phyloP scores from a whole-genome alignment of 1,140 invertebrate genomes.

The Parapsyche elsis region DNA sequence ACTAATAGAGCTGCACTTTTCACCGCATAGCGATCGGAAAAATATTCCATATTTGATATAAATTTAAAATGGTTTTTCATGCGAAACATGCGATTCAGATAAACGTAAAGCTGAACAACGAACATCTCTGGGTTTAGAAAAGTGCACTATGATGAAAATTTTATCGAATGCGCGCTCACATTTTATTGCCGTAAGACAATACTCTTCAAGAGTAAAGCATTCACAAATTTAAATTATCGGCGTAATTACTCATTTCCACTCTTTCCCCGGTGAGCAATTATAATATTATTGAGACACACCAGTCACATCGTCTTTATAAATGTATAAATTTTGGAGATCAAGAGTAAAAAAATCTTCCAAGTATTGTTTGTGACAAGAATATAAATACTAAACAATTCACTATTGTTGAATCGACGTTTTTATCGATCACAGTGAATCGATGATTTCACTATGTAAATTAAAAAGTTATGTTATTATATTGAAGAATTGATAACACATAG shows the following conservation, averaged over 20 bases:
- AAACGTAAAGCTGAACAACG: no score
- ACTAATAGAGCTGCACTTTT: no score
- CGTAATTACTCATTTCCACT: constrained; percentile 6
- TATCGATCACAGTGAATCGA: constrained; percentile 5
- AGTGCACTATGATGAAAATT: no score
- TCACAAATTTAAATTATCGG: no score
- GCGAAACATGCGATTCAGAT: no score
- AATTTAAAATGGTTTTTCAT: no score
- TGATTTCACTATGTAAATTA: constrained; percentile 1
- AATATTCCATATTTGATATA: no score
- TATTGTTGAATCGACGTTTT: background rate
- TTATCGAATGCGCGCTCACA: no score
- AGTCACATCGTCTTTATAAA: background rate
- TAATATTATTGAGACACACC: background rate
- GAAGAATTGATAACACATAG: constrained; percentile 17
- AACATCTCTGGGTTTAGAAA: no score
- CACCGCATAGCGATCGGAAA: no score
- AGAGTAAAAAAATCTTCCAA: constrained; percentile 4
- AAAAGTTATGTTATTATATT: constrained; percentile 6
- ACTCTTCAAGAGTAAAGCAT: no score
- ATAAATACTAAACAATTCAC: constrained; percentile 20
- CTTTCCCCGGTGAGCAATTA: background rate
- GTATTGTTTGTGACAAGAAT: background rate
- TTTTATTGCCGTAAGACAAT: no score
- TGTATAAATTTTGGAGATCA: background rate